phyloP scores from a whole-genome alignment of 2,797 vertebrate genomes.

The Eulemur coronatus region DNA sequence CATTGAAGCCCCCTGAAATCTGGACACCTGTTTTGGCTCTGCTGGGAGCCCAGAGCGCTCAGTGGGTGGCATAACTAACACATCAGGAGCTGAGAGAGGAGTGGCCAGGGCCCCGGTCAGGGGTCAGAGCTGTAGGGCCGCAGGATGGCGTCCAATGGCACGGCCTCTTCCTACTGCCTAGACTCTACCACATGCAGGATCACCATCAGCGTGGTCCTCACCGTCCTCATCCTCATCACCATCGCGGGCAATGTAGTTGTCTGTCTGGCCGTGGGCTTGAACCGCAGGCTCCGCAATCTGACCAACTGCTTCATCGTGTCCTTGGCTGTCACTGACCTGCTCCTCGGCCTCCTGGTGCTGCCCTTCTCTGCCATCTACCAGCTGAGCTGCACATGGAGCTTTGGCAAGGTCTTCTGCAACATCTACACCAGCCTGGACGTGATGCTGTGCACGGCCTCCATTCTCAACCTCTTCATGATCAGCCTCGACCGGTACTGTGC shows the following conservation, averaged over 20 bases:
- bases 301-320: conserved; percentile 95
- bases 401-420: conserved; percentile 90
- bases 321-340: conserved; percentile 93
- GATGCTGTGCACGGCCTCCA: conserved; percentile 94
- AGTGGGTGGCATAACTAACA: neutral
- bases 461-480: conserved; percentile 95
- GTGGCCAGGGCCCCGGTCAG: neutral
- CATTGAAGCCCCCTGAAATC: neutral
- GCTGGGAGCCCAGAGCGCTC: neutral
- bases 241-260: conserved; percentile 93
- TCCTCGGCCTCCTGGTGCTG: conserved; percentile 94
- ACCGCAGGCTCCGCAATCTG: conserved; percentile 89
- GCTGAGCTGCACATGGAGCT: conserved; percentile 88
- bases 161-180: neutral
- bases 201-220: conserved; percentile 85
- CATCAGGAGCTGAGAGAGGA: neutral
- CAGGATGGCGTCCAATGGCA: conserved; percentile 58
- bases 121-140: neutral
- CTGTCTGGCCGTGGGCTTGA: conserved; percentile 92
- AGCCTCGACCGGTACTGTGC: conserved; percentile 95
- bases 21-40: neutral
- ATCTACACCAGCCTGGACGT: conserved; percentile 94
- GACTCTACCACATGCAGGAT: conserved; percentile 48
- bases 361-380: conserved; percentile 92
- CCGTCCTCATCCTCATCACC: conserved; percentile 88